Conservation (phyloP, 2,888 invertebrate species). For the Thelaira solivaga region DNA sequence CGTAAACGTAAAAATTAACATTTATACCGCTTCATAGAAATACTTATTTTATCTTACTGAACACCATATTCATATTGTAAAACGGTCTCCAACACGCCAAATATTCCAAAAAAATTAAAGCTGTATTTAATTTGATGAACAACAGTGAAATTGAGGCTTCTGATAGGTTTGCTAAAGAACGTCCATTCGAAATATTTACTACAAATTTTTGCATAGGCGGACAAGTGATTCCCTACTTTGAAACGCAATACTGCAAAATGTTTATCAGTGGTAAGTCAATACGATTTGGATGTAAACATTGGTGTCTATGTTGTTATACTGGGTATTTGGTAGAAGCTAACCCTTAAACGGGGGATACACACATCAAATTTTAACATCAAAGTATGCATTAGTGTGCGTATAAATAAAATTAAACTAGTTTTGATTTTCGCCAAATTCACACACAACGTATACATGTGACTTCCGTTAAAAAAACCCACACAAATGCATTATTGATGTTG, state of each 20-base stretch:
- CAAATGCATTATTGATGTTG: too few species aligned
- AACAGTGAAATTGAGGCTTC: background rate
- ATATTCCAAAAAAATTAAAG: background rate
- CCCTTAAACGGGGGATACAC: too few species aligned
- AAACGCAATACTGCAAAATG: background rate
- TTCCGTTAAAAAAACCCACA: too few species aligned
- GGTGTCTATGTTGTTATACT: background rate
- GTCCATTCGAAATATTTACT: too few species aligned
- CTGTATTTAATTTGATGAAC: too few species aligned
- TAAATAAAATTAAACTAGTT: too few species aligned
- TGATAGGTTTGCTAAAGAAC: constrained; percentile 3
- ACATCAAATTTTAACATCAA: too few species aligned
- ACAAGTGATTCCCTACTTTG: background rate
- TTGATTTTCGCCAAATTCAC: too few species aligned
- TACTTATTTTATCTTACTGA: background rate
- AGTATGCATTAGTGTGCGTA: too few species aligned
- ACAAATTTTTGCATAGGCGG: too few species aligned
- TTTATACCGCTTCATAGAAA: background rate
- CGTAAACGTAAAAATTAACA: background rate
- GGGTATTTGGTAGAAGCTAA: too few species aligned
- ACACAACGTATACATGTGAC: too few species aligned
- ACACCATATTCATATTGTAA: background rate
- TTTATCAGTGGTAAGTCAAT: background rate
- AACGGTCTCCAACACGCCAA: background rate
- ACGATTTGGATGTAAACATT: background rate